Percentiles rank a stretch among this genome's conserved stretches.
Conservation (phyloP, 2,797 vertebrate genomes). For the Sitta carolinensis region DNA sequence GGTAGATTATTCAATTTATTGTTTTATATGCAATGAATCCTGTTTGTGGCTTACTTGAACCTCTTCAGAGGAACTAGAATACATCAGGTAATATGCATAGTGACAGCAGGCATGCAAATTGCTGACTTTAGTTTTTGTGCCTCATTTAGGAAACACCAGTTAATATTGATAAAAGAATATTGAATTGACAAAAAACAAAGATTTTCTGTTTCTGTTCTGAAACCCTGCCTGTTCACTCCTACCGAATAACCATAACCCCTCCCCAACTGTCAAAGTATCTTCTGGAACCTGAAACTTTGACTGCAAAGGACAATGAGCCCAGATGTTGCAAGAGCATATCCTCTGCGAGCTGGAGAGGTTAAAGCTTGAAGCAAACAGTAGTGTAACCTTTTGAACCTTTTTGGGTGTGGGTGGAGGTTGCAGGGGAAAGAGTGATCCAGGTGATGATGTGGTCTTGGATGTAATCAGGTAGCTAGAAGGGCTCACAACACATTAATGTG, state of each 20-base stretch:
- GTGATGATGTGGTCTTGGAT: neutral
- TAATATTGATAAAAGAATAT: neutral
- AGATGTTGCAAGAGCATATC: neutral
- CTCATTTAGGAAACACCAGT: neutral
- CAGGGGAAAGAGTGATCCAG: neutral
- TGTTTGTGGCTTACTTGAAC: neutral
- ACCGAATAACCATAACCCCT: fast-evolving
- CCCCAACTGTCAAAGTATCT: neutral
- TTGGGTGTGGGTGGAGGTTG: neutral
- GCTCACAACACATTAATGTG: fast-evolving
- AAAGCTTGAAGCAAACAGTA: neutral
- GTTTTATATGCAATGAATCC: neutral
- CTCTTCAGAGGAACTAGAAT: neutral
- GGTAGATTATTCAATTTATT: neutral
- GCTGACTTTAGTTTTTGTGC: neutral
- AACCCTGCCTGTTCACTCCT: neutral
- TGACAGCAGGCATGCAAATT: neutral
- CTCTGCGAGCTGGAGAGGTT: neutral
- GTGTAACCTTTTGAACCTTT: neutral
- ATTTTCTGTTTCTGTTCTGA: neutral
- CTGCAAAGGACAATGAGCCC: neutral
- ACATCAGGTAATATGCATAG: neutral
- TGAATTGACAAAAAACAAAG: fast-evolving
- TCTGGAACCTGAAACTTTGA: neutral
- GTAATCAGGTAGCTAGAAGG: neutral